Evolutionary conservation across 2,113 vertebrate genomes (phyloP), one percentile per base, ranked within the genome.

Genomic region (Cromileptes altivelis): DNA sequence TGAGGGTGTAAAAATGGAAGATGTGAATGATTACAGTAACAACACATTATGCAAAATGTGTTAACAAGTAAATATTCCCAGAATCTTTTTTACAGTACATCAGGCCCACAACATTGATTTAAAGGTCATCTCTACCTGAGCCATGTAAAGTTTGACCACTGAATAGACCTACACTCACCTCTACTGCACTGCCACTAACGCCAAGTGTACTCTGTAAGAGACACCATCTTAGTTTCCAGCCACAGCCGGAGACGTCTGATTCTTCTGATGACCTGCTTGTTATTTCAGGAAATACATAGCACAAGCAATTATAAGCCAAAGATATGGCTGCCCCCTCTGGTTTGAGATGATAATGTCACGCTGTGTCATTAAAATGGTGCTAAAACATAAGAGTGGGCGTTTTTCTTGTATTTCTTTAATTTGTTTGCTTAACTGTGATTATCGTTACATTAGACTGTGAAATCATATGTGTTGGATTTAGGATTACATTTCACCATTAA

Each of bases 321-420:
- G 57, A 61, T 27, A 40, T 30, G 58, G 42, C 57, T 33, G 70
- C 25, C 19, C 37, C 27, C 56, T 74, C 60, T 77, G 40, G 30
- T 6, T 60, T 13, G 64, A 40, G 50, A 73, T 37, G 21, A 65
- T 77, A 52, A 82, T 70, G 63, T 79, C 42, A 69, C 60, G 37
- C 33, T 69, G 40, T 62, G 65, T 81, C 67, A 82, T 72, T 84
- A 85, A 80, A 88, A 77, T 74, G 52, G 67, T 88, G 75, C 68
- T 62, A 70, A 64, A 72, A 62, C 19, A 50, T 52, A 23, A 58
- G 75, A 56, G 23, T 52, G 27, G 45, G 45, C 4, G 67, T 70
- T 30, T 27, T 89, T 83, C 21, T 37, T 75, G 57, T 21, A 27
- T 23, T 82, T 55, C 3, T 64, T 75, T 23, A 0, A 17, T 74